Base-by-base conservation (phyloP, 2,888 invertebrate genomes). In the Philereme vetulata region DNA sequence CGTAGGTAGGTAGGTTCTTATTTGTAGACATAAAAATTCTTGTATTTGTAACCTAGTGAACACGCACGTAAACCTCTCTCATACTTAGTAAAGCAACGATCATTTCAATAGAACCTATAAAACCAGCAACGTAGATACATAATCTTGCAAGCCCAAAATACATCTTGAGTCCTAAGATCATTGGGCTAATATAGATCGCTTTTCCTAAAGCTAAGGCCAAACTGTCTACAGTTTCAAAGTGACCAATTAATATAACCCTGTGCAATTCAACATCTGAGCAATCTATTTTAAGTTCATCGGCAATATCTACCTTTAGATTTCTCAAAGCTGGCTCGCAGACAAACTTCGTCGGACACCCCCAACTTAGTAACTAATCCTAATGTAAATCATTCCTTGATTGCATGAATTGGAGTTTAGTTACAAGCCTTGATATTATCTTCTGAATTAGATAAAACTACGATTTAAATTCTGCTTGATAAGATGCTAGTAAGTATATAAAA, bases 341-440 rank as follows among this genome's bases (percentile, higher is more conserved):
- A 58, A 68, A 70, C 64, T 70, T 65, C 32, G 52, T 48, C 58
- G 51, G 55, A 66, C 66, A 57, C 60, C 57, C 55, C 51, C 50
- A 67, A 67, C 63, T 63, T 52, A 60, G 64, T 64, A 51, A 64
- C 63, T 67, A 65, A 70, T 70, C 65, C 64, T 57, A 56, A 59
- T 64, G 67, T 66, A 68, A 67, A 68, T 67, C 66, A 66, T 51
- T 60, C 59, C 60, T 51, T 54, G 70, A 68, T 66, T 68, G 64
- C 64, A 63, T 62, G 68, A 68, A 67, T 68, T 66, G 66, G 60
- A 66, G 67, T 67, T 69, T 65, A 65, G 59, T 32, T 67, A 65
- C 62, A 57, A 62, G 53, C 48, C 52, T 58, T 47, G 58, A 51
- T 64, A 54, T 59, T 57, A 50, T 56, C 51, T 42, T 7, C 45